Evolutionary conservation across 2,888 invertebrate species (phyloP), one percentile per base, ranked within the genome.

Genomic region (Sinodicranocentrus sp.): DNA sequence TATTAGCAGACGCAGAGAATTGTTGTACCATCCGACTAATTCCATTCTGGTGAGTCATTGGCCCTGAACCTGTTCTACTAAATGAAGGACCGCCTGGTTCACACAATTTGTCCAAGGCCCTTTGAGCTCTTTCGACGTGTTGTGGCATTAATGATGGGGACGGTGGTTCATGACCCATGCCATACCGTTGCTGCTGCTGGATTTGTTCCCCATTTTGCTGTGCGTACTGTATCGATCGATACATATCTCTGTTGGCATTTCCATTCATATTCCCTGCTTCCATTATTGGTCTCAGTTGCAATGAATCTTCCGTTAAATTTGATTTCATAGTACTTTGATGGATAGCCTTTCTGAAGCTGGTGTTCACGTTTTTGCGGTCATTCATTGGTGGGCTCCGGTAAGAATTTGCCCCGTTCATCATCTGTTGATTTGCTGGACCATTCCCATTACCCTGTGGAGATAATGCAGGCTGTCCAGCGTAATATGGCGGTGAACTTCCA

Each of bases 261-360:
- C 70, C 33, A 71, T 70, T 76, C 54, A 63, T 5, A 15, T 33
- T 54, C 0, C 15, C 19, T 19, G 54, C 65, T 68, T 88, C 87
- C 72, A 79, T 70, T 13, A 87, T 87, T 1, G 85, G 79, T 71
- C 87, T 76, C 75, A 87, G 70, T 39, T 91, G 91, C 48, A 90
- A 91, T 91, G 91, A 89, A 92, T 92, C 13, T 93, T 93, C 89
- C 93, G 92, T 15, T 93, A 93, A 88, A 94, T 94, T 87, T 93
- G 93, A 21, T 92, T 89, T 88, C 73, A 88, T 86, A 23, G 85
- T 85, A 70, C 87, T 87, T 57, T 89, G 87, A 61, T 87, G 87
- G 75, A 87, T 89, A 19, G 88, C 88, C 67, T 89, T 87, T 57
- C 88, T 80, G 61, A 86, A 87, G 79, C 86, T 86, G 65, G 85